phyloP scores from a whole-genome alignment of 2,113 vertebrate species.

The Python bivittatus region DNA sequence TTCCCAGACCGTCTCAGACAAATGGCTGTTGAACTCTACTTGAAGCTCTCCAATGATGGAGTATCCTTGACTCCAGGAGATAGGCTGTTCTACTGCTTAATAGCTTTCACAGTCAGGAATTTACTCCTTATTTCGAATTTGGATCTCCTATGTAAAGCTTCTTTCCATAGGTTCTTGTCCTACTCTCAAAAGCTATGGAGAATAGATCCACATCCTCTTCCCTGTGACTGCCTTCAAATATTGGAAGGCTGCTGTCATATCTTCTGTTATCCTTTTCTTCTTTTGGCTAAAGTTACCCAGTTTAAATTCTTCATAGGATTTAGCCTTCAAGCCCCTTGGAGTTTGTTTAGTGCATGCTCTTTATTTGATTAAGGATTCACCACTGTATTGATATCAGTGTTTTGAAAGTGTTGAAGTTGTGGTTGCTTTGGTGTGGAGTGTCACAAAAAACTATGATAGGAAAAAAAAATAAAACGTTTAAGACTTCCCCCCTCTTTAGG shows the following conservation, averaged over 20 bases:
- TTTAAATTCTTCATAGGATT: neutral
- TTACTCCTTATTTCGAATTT: neutral
- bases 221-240: neutral
- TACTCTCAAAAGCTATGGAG: neutral
- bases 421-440: neutral
- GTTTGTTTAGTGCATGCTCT: neutral
- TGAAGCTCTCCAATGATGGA: neutral
- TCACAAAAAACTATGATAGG: neutral
- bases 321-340: neutral
- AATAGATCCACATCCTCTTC: neutral
- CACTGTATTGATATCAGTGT: neutral
- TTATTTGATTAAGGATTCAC: neutral
- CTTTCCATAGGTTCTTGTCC: neutral
- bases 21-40: neutral
- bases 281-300: neutral
- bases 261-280: neutral
- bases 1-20: neutral
- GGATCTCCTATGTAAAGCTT: neutral
- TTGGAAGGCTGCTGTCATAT: neutral
- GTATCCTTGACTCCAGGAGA: neutral
- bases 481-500: neutral
- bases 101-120: neutral
- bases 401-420: neutral
- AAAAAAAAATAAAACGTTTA: neutral
- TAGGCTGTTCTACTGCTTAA: neutral